Base-by-base conservation (phyloP, 2,113 vertebrate species). In the Canis aureus region DNA sequence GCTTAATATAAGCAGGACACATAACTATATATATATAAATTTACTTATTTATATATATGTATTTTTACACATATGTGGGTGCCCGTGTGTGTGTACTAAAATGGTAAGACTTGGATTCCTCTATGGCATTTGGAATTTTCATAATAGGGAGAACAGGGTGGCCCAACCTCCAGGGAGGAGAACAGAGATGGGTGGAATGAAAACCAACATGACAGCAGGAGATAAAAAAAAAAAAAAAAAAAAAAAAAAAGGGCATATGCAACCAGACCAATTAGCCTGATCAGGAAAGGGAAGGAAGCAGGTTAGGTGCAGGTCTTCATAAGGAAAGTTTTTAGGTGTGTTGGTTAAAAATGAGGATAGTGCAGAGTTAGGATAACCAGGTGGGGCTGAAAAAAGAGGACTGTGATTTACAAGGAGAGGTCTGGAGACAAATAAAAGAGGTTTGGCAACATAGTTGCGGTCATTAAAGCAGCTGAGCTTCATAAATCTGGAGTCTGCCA, bases 371-470 rank as follows among this genome's bases (percentile, higher is more conserved):
- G 35, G 22, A 51, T 80, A 94, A 88, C 4, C 15, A 90, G 35
- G 62, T 82, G n/a, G 49, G 78, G 2, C 11, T 82, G 49, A 74
- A 59, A 85, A 69, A 69, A 49, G 19, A 88, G 60, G 17, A 79
- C 57, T 62, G 5, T 0, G 8, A 79, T 62, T 96, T 97, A 67
- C 16, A 79, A 79, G 27, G 60, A 85, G 93, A 93, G 25, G 35
- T 25, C 89, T 8, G 74, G 64, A 88, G 49, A 91, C 81, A 94
- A 92, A 90, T 85, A 66, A 92, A 96, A 89, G 60, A 82, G 51
- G 60, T 49, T 69, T 96, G 86, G 73, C 57, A 90, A 71, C 29
- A 64, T 64, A 67, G 29, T 78, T 43, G 20, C 62, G 27, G 32
- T 78, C 71, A 62, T 84, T 92, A 95, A 94, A 78, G 49, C 79